Base-by-base conservation (phyloP, 2,797 vertebrate genomes). In the Hybognathus amarus region DNA sequence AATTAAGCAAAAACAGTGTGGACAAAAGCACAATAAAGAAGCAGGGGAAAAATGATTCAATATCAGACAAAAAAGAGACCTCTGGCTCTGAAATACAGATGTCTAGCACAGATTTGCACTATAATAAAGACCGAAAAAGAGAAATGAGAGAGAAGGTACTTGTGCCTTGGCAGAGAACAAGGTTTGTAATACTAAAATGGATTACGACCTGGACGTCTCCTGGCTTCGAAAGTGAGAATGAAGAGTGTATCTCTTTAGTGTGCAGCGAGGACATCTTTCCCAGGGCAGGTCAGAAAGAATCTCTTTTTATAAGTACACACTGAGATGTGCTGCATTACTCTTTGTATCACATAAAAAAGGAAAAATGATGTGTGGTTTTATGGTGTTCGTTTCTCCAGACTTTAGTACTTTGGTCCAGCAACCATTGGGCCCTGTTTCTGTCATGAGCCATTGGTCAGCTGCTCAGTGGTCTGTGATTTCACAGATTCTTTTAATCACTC, bases 251-350 rank as follows among this genome's bases (percentile, higher is more conserved):
- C 40, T 73, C 42, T 73, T 79, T 30, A 64, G 22, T 27, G 17
- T 47, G 56, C 66, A 54, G 59, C 24, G 0, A 82, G 71, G 80
- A 42, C 17, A 40, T 82, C 56, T 82, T 75, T 82, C 20, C 38
- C 45, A 82, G 70, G 71, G 80, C 71, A 82, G 59, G 80, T 76
- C 80, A 82, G 71, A 82, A 47, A 56, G 17, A 75, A 67, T 40
- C 61, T 40, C 33, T 30, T 38, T 30, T 36, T 30, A 79, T 17
- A 67, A 74, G n/a, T 9, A 70, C 81, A 42, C 61, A 52, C 52
- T 24, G 54, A 70, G n/a, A 64, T 79, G 54, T 61, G 40, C 75
- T 30, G 56, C 33, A 73, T 54, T 74, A 38, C 69, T 64, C 47
- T 73, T 63, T 71, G 63, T 30, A 52, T 50, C 40, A 45, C 38